Base-by-base conservation (phyloP, 2,797 vertebrate genomes). In the Coracias cyanogaster region DNA sequence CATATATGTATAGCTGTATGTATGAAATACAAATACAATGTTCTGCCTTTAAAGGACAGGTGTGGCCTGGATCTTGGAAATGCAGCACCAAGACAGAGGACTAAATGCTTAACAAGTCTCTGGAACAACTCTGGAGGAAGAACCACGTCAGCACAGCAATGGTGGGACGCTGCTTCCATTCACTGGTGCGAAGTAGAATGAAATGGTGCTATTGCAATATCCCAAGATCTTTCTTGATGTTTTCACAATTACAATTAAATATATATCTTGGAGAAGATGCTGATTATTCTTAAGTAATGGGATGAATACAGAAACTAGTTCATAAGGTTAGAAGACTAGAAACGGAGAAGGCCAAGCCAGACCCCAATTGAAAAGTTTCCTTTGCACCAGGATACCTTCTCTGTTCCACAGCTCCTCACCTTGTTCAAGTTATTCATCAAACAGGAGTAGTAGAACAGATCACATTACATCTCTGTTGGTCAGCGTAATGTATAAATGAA, bases 71-170 rank as follows among this genome's bases (percentile, higher is more conserved):
- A 46, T 78, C 21, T 83, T 71, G 54, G 61, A 72, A 94, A 74
- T 33, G n/a, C 7, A 65, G 17, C 64, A 10, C 3, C 58, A 21
- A 90, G 46, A 35, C 9, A 82, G 29, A 67, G 7, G 29, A 62
- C 4, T 5, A 85, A 91, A 55, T 21, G 3, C 0, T 0, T n/a
- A 57, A 49, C 3, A 64, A 4, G 6, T 62, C 45, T 58, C 62
- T 64, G 51, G 35, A 80, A 86, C 71, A 48, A 9, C 9, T 66
- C 35, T 64, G 46, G 37, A 85, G 31, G 33, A 86, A 71, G 31
- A 82, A 14, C 1, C 3, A 3, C 3, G 10, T 46, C 31, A 65
- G 16, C 26, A 54, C 9, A 58, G 26, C 29, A 29, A 5, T 10
- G 10, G 43, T 49, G 55, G 16, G 19, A 52, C 25, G 17, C 22